Conservation (phyloP, 2,888 invertebrate genomes). For the Piscicola geometra region DNA sequence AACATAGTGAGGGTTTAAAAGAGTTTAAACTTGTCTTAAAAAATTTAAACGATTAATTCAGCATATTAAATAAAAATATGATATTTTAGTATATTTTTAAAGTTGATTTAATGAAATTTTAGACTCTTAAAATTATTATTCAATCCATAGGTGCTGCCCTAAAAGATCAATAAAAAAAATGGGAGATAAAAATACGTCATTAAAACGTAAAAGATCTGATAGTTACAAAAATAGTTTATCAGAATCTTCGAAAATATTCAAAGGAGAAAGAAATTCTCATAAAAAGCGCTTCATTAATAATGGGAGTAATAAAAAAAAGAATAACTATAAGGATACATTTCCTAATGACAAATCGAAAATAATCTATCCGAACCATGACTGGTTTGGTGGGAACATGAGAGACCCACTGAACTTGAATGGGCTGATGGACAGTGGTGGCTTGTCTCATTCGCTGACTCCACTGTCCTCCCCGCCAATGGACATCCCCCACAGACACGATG, state of each 20-base stretch:
- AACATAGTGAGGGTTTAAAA: neutral
- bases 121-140: neutral
- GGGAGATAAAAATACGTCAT: neutral
- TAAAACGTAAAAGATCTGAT: conserved; percentile 7
- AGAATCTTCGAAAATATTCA: neutral
- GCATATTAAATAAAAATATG: neutral
- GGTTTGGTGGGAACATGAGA: conserved; percentile 87
- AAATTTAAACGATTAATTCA: neutral
- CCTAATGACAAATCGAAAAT: conserved; percentile 48
- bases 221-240: neutral
- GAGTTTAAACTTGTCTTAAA: neutral
- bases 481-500: conserved; percentile 75
- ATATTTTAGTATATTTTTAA: neutral
- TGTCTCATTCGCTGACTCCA: conserved; percentile 77
- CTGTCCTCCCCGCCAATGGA: conserved; percentile 71
- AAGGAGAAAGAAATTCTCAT: neutral
- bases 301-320: conserved; percentile 10
- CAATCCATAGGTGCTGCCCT: conserved; percentile 9
- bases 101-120: neutral
- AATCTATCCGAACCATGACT: conserved; percentile 84
- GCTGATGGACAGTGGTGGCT: conserved; percentile 61
- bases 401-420: conserved; percentile 91
- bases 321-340: neutral
- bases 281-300: neutral
- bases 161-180: neutral